These are phyloP conservation scores for Saguinus imperator DNA, from an alignment of 2,113 vertebrate species.

Conservation along the genomic window DNA sequence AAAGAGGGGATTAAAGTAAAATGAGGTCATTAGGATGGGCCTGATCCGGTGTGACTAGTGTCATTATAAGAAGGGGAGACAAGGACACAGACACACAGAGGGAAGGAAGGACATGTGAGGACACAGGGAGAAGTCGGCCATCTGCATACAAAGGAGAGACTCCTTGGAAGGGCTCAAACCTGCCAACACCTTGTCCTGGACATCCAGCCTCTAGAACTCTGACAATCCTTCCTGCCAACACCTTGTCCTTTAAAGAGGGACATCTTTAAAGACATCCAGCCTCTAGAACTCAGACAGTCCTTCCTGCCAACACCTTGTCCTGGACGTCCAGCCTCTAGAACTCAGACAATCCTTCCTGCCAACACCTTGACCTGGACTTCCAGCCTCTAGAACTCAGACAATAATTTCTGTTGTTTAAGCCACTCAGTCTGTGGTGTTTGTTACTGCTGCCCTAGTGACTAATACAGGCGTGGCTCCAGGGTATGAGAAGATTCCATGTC, in stretches of 20 bases:
- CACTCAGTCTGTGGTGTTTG: not conserved
- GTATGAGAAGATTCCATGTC: rapidly evolving
- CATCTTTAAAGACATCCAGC: no score
- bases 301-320: no score
- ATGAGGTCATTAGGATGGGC: not conserved
- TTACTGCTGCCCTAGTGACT: not conserved
- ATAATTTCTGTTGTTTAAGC: not conserved
- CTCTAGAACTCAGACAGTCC: no score
- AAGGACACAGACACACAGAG: not conserved
- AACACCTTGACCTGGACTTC: not conserved
- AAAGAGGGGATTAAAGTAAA: not conserved
- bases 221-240: not conserved
- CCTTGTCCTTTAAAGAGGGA: no score
- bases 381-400: not conserved
- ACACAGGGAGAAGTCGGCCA: not conserved
- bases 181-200: not conserved
- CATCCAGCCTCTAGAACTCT: not conserved
- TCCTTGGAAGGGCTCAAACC: not conserved
- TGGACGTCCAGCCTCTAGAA: no score
- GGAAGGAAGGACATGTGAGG: not conserved
- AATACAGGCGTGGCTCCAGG: not conserved
- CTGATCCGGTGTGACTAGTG: not conserved
- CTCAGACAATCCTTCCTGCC: no score
- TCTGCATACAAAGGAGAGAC: not conserved
- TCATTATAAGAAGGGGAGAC: not conserved